A percentile compares a stretch with the other conserved stretches of the same genome.
phyloP scores from a whole-genome alignment of 2,797 vertebrate genomes.

The Paedocypris micromegethes region DNA sequence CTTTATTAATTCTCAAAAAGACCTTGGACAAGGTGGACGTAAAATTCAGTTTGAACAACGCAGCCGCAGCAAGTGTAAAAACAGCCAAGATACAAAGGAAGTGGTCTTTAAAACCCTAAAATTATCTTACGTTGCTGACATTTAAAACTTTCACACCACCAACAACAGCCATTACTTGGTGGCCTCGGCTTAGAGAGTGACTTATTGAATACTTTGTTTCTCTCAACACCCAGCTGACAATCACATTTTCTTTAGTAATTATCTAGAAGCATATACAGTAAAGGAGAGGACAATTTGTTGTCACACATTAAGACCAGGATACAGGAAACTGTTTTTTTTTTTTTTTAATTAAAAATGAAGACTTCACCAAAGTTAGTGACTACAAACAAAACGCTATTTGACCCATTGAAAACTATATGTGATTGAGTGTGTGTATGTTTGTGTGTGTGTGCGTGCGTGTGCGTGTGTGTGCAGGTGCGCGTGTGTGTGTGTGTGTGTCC shows the following conservation, averaged over 20 bases:
- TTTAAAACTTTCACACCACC: constrained; percentile 79
- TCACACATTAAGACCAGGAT: constrained; percentile 2
- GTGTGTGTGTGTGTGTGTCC: too few relatives aligned
- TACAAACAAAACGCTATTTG: constrained; percentile 79
- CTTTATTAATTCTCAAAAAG: constrained; percentile 3
- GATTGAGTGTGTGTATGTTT: too few relatives aligned
- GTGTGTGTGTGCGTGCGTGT: too few relatives aligned
- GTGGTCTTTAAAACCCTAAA: constrained; percentile 74
- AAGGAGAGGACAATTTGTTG: constrained; percentile 2
- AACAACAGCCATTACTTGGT: constrained; percentile 79
- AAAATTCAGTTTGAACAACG: constrained; percentile 2
- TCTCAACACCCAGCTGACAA: constrained; percentile 56
- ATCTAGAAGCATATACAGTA: constrained; percentile 55
- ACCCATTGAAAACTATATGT: constrained; percentile 61
- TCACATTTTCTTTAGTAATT: constrained; percentile 53
- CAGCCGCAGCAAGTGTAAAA: constrained; percentile 17
- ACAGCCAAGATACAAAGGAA: constrained; percentile 73
- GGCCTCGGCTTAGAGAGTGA: constrained; percentile 68
- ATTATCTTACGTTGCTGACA: constrained; percentile 78
- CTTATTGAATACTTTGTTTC: constrained; percentile 70
- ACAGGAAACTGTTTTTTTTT: background rate
- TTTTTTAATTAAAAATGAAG: background rate
- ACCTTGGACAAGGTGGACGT: background rate
- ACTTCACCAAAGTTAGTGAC: constrained; percentile 51
- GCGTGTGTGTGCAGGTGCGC: too few relatives aligned